A percentile compares a stretch with the other conserved stretches of the same genome.
These are phyloP conservation scores for Poeciliopsis retropinna DNA, from an alignment of 2,113 vertebrate species.

Conservation along the genomic window DNA sequence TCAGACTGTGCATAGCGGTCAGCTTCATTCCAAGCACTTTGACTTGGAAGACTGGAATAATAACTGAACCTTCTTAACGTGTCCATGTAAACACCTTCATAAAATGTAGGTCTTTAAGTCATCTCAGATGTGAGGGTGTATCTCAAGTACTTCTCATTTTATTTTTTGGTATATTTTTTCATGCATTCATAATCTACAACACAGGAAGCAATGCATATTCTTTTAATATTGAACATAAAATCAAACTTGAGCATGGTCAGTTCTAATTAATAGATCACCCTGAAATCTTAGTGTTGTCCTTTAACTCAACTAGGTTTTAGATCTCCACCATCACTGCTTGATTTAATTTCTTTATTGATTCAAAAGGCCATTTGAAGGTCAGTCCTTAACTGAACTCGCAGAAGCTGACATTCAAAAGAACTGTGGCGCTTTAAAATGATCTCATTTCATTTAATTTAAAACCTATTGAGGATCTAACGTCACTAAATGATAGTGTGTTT, in stretches of 20 bases:
- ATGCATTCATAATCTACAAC: neutral
- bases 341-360: constrained; percentile 74
- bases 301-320: constrained; percentile 60
- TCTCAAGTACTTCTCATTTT: neutral
- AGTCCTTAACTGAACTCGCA: constrained; percentile 52
- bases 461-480: constrained; percentile 37
- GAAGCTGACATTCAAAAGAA: constrained; percentile 60
- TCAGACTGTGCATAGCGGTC: neutral
- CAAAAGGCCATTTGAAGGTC: constrained; percentile 56
- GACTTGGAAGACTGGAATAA: constrained; percentile 5
- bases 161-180: neutral
- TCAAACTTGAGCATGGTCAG: constrained; percentile 23
- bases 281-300: constrained; percentile 35
- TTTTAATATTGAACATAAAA: constrained; percentile 26
- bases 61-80: neutral
- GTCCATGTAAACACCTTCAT: constrained; percentile 7
- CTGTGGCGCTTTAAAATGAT: constrained; percentile 39
- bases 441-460: constrained; percentile 32
- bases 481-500: neutral
- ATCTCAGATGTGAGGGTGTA: neutral
- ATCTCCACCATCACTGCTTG: constrained; percentile 42
- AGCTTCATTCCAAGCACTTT: constrained; percentile 28
- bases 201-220: neutral
- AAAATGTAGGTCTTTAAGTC: neutral
- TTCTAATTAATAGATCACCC: constrained; percentile 39